A percentile compares a stretch with the other conserved stretches of the same genome.
These are phyloP conservation scores for Caenorhabditis macrosperma DNA, from an alignment of 2,888 invertebrate species.

Conservation along the genomic window DNA sequence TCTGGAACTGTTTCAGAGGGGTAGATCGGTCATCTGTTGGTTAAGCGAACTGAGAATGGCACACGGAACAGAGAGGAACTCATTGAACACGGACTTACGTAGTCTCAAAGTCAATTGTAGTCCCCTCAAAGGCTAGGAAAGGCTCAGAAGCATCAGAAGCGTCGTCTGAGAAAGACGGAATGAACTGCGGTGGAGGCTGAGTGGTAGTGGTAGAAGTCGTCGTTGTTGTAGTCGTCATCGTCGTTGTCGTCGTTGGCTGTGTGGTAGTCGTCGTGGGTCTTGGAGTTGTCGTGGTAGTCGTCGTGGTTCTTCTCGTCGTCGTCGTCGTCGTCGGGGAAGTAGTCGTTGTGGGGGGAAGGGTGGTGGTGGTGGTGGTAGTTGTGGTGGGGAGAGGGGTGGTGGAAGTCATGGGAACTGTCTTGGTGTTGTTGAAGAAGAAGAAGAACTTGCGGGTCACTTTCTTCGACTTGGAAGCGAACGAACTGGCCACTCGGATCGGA, in stretches of 20 bases:
- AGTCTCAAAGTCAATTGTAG: slow-evolving; percentile 48
- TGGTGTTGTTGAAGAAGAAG: slow-evolving; percentile 54
- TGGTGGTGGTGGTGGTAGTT: slow-evolving; percentile 25
- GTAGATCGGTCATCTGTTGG: slow-evolving; percentile 16
- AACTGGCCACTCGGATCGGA: slow-evolving; percentile 34
- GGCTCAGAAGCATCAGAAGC: slow-evolving; percentile 42
- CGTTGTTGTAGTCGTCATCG: slow-evolving; percentile 31
- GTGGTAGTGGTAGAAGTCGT: slow-evolving; percentile 47
- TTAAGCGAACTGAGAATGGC: slow-evolving; percentile 9
- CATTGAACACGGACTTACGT: slow-evolving; percentile 41
- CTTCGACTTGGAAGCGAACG: slow-evolving; percentile 40
- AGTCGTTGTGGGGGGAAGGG: slow-evolving; percentile 2
- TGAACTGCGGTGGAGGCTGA: slow-evolving; percentile 38
- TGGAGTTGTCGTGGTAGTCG: slow-evolving; percentile 8
- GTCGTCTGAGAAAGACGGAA: slow-evolving; percentile 59
- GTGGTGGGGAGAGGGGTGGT: slow-evolving; percentile 15
- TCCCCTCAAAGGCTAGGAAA: slow-evolving; percentile 43
- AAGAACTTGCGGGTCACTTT: slow-evolving; percentile 59
- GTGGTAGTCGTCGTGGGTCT: slow-evolving; percentile 38
- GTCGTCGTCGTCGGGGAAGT: slow-evolving; percentile 18
- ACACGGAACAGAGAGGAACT: slow-evolving; percentile 34
- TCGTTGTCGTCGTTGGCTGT: slow-evolving; percentile 8
- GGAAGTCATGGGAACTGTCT: slow-evolving; percentile 5
- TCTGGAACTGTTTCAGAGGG: slow-evolving; percentile 44
- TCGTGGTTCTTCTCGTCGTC: slow-evolving; percentile 7